Conservation (phyloP, 2,797 vertebrate genomes). For the Pseudotriccus pelzelni region DNA sequence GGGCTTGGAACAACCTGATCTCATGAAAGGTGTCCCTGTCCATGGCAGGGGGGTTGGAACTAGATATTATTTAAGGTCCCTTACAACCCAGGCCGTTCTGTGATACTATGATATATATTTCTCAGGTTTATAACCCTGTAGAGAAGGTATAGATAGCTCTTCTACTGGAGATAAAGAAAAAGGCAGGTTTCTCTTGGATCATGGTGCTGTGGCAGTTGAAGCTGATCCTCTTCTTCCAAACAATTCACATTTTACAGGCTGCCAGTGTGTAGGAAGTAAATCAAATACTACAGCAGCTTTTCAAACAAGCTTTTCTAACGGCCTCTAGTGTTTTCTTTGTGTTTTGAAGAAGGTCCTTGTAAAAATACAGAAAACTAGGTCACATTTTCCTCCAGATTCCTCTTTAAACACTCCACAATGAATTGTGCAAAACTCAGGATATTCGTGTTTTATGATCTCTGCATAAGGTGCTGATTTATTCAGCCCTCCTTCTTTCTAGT, state of each 20-base stretch:
- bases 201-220: background rate
- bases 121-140: background rate
- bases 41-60: background rate
- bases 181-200: background rate
- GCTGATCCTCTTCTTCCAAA: background rate
- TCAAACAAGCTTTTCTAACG: constrained; percentile 1
- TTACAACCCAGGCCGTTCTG: background rate
- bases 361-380: background rate
- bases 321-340: background rate
- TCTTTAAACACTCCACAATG: background rate
- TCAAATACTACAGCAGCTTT: background rate
- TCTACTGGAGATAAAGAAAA: background rate
- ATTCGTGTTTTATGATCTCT: background rate
- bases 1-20: background rate
- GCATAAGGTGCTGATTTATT: background rate
- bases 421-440: background rate
- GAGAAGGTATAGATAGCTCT: background rate
- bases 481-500: background rate
- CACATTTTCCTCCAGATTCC: background rate
- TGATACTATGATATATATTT: background rate
- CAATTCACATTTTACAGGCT: background rate
- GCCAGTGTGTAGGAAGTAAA: background rate
- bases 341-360: background rate
- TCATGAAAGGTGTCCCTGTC: background rate
- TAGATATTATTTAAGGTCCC: background rate